These are phyloP conservation scores for Melanotaenia duboulayi DNA, from an alignment of 2,113 vertebrate genomes.

Conservation along the genomic window DNA sequence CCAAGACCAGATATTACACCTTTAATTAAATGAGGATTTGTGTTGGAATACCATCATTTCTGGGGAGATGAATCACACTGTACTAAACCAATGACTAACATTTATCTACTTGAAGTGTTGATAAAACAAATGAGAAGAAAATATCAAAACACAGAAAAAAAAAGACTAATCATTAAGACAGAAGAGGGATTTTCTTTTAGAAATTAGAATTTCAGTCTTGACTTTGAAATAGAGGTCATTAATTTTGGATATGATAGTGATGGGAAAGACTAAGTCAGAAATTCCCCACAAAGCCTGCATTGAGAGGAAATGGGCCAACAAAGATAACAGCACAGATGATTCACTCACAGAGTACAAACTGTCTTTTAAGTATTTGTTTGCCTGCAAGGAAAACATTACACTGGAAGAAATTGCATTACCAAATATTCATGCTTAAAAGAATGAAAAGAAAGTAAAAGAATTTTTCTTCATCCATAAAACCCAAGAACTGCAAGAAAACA, in stretches of 20 bases:
- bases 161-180: too few relatives aligned
- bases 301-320: constrained; percentile 34
- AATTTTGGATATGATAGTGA: not conserved
- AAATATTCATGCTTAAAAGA: not conserved
- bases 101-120: too few relatives aligned
- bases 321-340: constrained; percentile 18
- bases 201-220: not conserved
- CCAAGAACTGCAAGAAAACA: not conserved
- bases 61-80: too few relatives aligned
- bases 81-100: too few relatives aligned
- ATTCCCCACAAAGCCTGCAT: not conserved
- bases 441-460: too few relatives aligned
- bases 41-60: too few relatives aligned
- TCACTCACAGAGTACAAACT: constrained; percentile 7
- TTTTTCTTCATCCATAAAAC: not conserved
- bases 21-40: not conserved
- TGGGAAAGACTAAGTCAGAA: not conserved
- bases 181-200: not conserved
- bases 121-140: too few relatives aligned
- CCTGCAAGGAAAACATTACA: not conserved
- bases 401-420: not conserved
- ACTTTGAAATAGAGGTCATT: not conserved
- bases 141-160: too few relatives aligned
- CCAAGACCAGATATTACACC: not conserved
- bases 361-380: constrained; percentile 2